phyloP scores from a whole-genome alignment of 64 coral and sea anemone species.

The Stichodactyla mertensii region DNA sequence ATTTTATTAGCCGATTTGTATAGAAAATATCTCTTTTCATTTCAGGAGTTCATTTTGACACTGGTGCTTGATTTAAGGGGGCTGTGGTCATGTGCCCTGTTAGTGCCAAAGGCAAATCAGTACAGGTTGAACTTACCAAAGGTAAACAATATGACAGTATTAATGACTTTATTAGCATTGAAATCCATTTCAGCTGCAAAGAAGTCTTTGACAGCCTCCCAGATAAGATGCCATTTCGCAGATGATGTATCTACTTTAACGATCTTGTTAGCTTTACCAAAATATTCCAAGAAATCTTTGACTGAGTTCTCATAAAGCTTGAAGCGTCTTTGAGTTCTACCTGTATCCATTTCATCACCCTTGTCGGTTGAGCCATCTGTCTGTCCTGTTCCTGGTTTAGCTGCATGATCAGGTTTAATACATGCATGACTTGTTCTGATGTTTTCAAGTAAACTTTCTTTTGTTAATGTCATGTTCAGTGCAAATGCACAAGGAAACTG shows the following conservation, averaged over 20 bases:
- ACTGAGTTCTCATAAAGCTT: constrained; percentile 74
- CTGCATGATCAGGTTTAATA: constrained; percentile 33
- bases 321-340: constrained; percentile 77
- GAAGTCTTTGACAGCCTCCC: constrained; percentile 88
- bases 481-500: constrained; percentile 88
- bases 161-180: constrained; percentile 67
- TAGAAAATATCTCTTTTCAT: no score
- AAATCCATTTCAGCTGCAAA: constrained; percentile 96
- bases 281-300: constrained; percentile 75
- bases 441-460: constrained; percentile 62
- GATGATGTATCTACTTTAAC: constrained; percentile 76
- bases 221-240: constrained; percentile 65
- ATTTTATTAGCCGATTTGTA: no score
- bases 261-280: constrained; percentile 49
- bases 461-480: constrained; percentile 80
- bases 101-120: background rate
- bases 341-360: constrained; percentile 92
- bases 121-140: constrained; percentile 59
- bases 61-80: no score
- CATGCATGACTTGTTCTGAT: constrained; percentile 85
- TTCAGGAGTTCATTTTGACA: no score
- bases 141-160: constrained; percentile 72
- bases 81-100: background rate
- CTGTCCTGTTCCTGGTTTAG: constrained; percentile 8
- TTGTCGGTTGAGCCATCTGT: constrained; percentile 55